Evolutionary conservation across 2,888 invertebrate species (phyloP).

Genomic region (Tenthredo livida): DNA sequence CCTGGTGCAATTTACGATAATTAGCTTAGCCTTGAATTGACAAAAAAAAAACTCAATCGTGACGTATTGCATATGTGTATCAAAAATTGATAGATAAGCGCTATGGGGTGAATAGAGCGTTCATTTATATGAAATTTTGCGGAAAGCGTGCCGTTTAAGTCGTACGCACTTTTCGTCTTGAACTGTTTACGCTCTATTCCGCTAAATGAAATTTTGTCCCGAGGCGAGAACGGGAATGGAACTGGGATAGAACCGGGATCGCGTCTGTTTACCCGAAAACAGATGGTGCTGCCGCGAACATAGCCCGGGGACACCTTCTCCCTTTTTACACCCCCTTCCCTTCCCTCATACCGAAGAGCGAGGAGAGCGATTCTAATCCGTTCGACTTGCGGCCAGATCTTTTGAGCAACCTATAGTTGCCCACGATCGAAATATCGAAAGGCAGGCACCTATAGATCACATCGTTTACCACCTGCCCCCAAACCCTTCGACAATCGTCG

Average conservation of each 20-base stretch:
- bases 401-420: conserved; percentile 15
- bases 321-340: not conserved
- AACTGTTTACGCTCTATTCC: conserved; percentile 73
- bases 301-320: conserved; percentile 63
- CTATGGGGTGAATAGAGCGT: not conserved
- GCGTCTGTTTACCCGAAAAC: conserved; percentile 74
- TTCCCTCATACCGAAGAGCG: conserved; percentile 55
- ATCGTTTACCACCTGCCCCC: conserved; percentile 45
- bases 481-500: not conserved
- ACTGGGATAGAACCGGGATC: conserved; percentile 65
- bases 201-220: conserved; percentile 74
- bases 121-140: not conserved
- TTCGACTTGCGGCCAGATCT: conserved; percentile 62
- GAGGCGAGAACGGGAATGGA: conserved; percentile 71
- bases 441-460: conserved; percentile 35
- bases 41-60: no score
- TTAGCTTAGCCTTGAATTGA: no score
- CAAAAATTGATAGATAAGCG: not conserved
- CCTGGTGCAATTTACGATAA: no score
- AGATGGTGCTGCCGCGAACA: conserved; percentile 72
- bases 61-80: no score
- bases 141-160: conserved; percentile 37
- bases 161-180: conserved; percentile 40
- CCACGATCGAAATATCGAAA: conserved; percentile 35
- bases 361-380: conserved; percentile 71